Conservation (phyloP, 1,140 invertebrate species). For the Gryon sp. region DNA sequence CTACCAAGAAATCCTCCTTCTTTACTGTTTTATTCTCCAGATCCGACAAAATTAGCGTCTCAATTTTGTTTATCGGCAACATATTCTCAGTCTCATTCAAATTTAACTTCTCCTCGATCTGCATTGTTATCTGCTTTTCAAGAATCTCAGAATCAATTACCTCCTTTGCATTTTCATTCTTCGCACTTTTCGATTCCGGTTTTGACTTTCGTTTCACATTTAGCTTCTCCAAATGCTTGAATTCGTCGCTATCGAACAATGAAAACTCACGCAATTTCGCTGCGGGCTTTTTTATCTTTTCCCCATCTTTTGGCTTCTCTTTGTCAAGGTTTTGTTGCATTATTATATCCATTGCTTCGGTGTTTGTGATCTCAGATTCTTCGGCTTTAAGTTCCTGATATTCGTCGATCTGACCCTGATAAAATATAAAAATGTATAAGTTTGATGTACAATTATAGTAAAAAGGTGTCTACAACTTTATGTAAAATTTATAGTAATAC, state of each 20-base stretch:
- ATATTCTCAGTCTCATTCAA: constrained; percentile 13
- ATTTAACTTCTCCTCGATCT: constrained; percentile 21
- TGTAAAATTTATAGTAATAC: too few species aligned
- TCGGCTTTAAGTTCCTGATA: too few species aligned
- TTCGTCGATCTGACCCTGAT: too few species aligned
- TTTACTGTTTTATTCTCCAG: constrained; percentile 26
- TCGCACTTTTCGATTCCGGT: not conserved
- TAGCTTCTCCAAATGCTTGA: constrained; percentile 31
- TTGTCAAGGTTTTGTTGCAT: too few species aligned
- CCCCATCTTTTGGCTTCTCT: constrained; percentile 1
- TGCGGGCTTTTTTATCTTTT: constrained; percentile 19
- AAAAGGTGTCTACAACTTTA: too few species aligned
- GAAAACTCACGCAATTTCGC: constrained; percentile 38
- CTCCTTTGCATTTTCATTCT: constrained; percentile 5
- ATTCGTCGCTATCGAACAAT: constrained; percentile 39
- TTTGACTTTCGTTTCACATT: constrained; percentile 4
- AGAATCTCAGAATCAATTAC: not conserved
- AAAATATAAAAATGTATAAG: too few species aligned
- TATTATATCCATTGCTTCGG: too few species aligned
- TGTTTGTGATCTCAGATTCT: too few species aligned
- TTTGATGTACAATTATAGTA: too few species aligned
- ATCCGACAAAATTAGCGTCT: constrained; percentile 29
- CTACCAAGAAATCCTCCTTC: constrained; percentile 46
- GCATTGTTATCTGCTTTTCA: constrained; percentile 11
- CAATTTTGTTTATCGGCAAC: constrained; percentile 43